Evolutionary conservation across 2,797 vertebrate species (phyloP).

Genomic region (Melanogrammus aeglefinus): DNA sequence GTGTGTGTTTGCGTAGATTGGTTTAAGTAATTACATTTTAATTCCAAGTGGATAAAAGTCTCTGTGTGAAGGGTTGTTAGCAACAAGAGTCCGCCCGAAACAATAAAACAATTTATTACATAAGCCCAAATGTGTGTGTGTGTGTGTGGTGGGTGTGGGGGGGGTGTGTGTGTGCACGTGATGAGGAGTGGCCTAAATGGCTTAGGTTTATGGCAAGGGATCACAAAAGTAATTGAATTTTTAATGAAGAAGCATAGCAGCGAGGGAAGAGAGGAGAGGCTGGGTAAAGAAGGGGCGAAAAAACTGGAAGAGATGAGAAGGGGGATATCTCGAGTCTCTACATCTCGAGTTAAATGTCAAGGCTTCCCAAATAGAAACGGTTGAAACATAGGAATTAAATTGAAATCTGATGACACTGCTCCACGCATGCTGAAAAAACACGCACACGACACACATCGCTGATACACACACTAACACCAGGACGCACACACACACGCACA

Average conservation of each 20-base stretch:
- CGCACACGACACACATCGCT: slow-evolving; percentile 19
- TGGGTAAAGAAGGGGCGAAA: not conserved
- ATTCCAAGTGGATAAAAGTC: slow-evolving; percentile 53
- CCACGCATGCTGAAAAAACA: slow-evolving; percentile 56
- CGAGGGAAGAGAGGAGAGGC: slow-evolving; percentile 18
- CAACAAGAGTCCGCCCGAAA: slow-evolving; percentile 50
- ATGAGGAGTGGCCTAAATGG: slow-evolving; percentile 40
- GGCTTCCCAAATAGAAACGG: slow-evolving; percentile 58
- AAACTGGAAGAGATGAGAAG: not conserved
- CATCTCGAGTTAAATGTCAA: slow-evolving; percentile 69
- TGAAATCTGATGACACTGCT: too few relatives aligned
- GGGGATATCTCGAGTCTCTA: not conserved
- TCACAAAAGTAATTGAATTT: too few relatives aligned
- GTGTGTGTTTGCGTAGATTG: not conserved
- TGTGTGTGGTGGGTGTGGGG: slow-evolving; percentile 21
- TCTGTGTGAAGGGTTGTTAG: slow-evolving; percentile 38
- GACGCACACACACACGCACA: slow-evolving; percentile 14
- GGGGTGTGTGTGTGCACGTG: slow-evolving; percentile 17
- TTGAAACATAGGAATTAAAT: slow-evolving; percentile 55
- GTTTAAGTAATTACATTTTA: slow-evolving; percentile 60
- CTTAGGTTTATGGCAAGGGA: slow-evolving; percentile 59
- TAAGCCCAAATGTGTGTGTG: slow-evolving; percentile 27
- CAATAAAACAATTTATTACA: slow-evolving; percentile 61
- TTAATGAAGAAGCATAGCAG: too few relatives aligned
- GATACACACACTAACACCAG: too few relatives aligned